Evolutionary conservation across 1,140 invertebrate species (phyloP), one percentile per base, ranked within the genome.

Genomic region (Elymnias hypermnestra): DNA sequence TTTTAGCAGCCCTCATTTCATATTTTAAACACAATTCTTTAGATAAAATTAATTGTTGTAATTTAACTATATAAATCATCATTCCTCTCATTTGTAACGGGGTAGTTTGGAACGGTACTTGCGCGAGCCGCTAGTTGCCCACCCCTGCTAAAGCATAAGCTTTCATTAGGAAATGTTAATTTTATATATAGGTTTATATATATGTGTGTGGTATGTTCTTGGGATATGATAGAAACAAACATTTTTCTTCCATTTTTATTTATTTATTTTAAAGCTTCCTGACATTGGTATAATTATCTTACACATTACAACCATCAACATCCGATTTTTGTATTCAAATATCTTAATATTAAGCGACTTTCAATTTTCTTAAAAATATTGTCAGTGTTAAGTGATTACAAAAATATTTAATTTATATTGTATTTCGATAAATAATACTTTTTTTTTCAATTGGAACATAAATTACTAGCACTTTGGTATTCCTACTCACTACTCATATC

Each of bases 231-330:
- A 7, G 15, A 33, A 17, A 33, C 31, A 18, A 15, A n/a, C n/a
- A n/a, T n/a, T n/a, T 7, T 1, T 18, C n/a, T 7, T 15, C 18
- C 13, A 33, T 8, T 8, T 17, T 33, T 17, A 33, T 46, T 46
- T 28, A 46, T 50, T 47, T 47, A 39, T 18, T 5, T 49, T 50
- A 50, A 50, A 50, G 47, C 47, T 50, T 49, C 14, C 25, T 50
- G 31, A 50, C 47, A 50, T 37, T 43, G 33, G 40, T 50, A 50
- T 28, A 50, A 49, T 36, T 22, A 47, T 31, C 13, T 6, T 29
- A 21, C 14, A 43, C 33, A 7, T 15, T 35, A 45, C 21, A 45
- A n/a, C 18, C 2, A 15, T 33, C 8, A 33, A 9, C n/a, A n/a
- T n/a, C n/a, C n/a, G n/a, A n/a, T n/a, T n/a, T n/a, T n/a, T n/a